Conservation (phyloP, 2,888 invertebrate species). For the Malachius bipustulatus region DNA sequence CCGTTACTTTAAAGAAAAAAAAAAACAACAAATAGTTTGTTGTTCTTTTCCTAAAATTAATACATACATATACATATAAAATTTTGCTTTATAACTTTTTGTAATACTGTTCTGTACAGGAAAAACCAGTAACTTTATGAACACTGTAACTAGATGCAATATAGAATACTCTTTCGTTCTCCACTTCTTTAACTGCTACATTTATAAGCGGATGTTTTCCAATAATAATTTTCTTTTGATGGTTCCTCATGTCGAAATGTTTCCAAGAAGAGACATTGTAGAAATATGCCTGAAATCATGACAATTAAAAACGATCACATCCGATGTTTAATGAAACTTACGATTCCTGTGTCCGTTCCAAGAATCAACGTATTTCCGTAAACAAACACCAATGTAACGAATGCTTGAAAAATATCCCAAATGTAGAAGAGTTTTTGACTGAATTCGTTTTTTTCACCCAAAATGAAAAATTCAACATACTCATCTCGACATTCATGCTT, state of each 20-base stretch:
- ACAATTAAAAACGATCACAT: neutral
- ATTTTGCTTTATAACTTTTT: too few relatives aligned
- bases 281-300: slow-evolving; percentile 29
- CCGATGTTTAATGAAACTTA: slow-evolving; percentile 22
- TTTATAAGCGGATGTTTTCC: slow-evolving; percentile 33
- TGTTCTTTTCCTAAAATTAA: too few relatives aligned
- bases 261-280: slow-evolving; percentile 35
- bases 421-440: slow-evolving; percentile 33
- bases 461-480: slow-evolving; percentile 33
- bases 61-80: too few relatives aligned
- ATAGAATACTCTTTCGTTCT: slow-evolving; percentile 29
- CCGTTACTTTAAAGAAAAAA: too few relatives aligned
- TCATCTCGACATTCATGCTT: slow-evolving; percentile 25
- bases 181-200: slow-evolving; percentile 30
- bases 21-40: too few relatives aligned
- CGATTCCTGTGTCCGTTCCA: slow-evolving; percentile 31
- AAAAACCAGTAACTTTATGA: slow-evolving; percentile 30
- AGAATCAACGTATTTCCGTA: slow-evolving; percentile 35
- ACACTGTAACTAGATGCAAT: slow-evolving; percentile 32
- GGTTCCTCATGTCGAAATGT: slow-evolving; percentile 31
- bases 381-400: slow-evolving; percentile 33
- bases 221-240: slow-evolving; percentile 29
- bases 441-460: slow-evolving; percentile 27
- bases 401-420: slow-evolving; percentile 30
- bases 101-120: too few relatives aligned